These are phyloP conservation scores for Sebastes umbrosus DNA, from an alignment of 2,797 vertebrate species.

Conservation along the genomic window DNA sequence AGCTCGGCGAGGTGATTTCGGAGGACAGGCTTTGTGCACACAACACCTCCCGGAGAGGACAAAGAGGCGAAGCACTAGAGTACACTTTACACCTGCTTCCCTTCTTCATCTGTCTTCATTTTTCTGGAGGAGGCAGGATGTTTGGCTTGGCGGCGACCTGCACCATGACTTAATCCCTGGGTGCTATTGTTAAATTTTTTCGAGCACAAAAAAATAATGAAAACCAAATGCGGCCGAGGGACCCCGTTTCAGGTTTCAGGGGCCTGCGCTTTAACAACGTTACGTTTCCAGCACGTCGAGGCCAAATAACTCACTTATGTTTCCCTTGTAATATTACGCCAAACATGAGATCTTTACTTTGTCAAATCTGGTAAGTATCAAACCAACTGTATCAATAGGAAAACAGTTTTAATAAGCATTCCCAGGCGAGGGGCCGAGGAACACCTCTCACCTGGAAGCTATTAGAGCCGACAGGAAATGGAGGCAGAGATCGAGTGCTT, in stretches of 20 bases:
- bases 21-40: constrained; percentile 7
- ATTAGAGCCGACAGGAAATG: constrained; percentile 80
- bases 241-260: constrained; percentile 70
- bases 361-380: constrained; percentile 82
- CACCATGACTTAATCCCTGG: constrained; percentile 83
- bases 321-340: constrained; percentile 82
- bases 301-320: constrained; percentile 80
- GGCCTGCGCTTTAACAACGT: constrained; percentile 74
- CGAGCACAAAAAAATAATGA: constrained; percentile 75
- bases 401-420: constrained; percentile 81
- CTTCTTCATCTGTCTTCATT: constrained; percentile 78
- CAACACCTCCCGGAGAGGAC: constrained; percentile 61
- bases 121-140: constrained; percentile 80
- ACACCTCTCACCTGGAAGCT: constrained; percentile 82
- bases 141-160: constrained; percentile 79
- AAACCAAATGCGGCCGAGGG: constrained; percentile 78
- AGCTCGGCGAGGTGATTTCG: not conserved
- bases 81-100: constrained; percentile 82
- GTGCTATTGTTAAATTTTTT: constrained; percentile 79
- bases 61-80: constrained; percentile 13
- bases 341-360: constrained; percentile 84
- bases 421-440: constrained; percentile 65
- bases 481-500: constrained; percentile 77
- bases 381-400: constrained; percentile 80
- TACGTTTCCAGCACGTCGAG: constrained; percentile 72